Evolutionary conservation across 2,113 vertebrate genomes (phyloP), one percentile per base, ranked within the genome.

Genomic region (Rynchops niger): DNA sequence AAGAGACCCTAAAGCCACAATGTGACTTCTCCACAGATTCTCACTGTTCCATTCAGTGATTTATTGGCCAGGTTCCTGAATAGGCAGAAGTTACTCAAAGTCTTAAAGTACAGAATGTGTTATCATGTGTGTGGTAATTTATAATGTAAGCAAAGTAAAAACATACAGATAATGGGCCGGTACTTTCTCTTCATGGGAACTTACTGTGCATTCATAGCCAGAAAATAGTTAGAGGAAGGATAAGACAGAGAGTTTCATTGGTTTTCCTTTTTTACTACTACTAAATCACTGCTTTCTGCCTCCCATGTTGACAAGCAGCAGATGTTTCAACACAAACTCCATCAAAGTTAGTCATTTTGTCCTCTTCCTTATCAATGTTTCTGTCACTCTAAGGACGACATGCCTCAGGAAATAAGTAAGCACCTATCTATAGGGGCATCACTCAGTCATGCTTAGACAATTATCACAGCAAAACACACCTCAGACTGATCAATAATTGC

Each of bases 401-500:
- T 95, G 74, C 79, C 90, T 93, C 85, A 92, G 95, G 83, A 90
- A 92, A 91, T 87, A 96, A 97, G 94, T 93, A 95, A 95, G 95
- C 82, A 97, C 55, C 95, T 94, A 96, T 96, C 94, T 93, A 50
- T 81, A 89, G 87, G 89, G 73, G 71, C 94, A 96, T 97, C 97
- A 92, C 61, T 97, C 96, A 97, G 96, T 96, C 91, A 92, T 97
- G 94, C 95, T 97, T 96, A 96, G 92, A 81, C 88, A 96, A 95
- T 95, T 96, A 97, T 96, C 93, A 93, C 85, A 92, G 93, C 93
- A 90, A 97, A 97, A 96, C 96, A 96, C 92, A 95, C 95, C 91
- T 94, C 65, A 59, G 89, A 79, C 78, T 85, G 93, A 97, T 97
- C 97, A 97, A 97, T 97, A 97, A 93, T 94, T 97, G 90, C 95